Percentiles rank a stretch among this genome's conserved stretches.
phyloP scores from a whole-genome alignment of 2,113 vertebrate genomes.

The Clarias batrachus region DNA sequence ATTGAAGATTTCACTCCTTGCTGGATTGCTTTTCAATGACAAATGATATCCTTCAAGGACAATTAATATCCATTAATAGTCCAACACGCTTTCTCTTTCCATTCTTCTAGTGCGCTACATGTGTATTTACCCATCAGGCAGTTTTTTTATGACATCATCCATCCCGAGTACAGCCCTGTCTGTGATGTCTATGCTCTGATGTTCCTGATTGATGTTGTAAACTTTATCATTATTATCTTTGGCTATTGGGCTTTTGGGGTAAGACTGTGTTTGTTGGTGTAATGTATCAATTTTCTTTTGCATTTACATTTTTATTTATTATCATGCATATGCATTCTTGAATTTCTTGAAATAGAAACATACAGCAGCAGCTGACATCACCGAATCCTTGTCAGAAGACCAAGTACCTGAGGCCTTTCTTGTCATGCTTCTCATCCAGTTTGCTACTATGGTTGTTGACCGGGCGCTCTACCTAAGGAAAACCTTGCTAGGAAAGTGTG shows the following conservation, averaged over 20 bases:
- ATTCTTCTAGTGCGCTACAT: conserved; percentile 64
- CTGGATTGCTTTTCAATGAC: neutral
- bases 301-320: neutral
- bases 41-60: no score
- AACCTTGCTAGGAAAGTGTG: conserved; percentile 73
- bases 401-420: conserved; percentile 77
- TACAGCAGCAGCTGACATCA: conserved; percentile 68
- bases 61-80: neutral
- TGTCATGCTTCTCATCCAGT: conserved; percentile 77
- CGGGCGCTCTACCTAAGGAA: conserved; percentile 76
- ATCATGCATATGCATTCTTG: neutral
- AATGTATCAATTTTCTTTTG: neutral
- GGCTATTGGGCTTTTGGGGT: conserved; percentile 79
- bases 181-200: conserved; percentile 71
- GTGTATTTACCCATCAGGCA: conserved; percentile 72
- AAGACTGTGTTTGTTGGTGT: conserved; percentile 38
- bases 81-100: neutral
- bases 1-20: neutral
- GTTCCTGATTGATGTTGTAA: conserved; percentile 74
- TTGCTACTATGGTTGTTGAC: conserved; percentile 75
- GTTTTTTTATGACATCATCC: conserved; percentile 79
- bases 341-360: conserved; percentile 65
- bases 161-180: conserved; percentile 73
- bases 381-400: conserved; percentile 76
- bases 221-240: conserved; percentile 75